A percentile compares a stretch with the other conserved stretches of the same genome.
These are phyloP conservation scores for Watsonalla binaria DNA, from an alignment of 2,888 invertebrate genomes.

Conservation along the genomic window DNA sequence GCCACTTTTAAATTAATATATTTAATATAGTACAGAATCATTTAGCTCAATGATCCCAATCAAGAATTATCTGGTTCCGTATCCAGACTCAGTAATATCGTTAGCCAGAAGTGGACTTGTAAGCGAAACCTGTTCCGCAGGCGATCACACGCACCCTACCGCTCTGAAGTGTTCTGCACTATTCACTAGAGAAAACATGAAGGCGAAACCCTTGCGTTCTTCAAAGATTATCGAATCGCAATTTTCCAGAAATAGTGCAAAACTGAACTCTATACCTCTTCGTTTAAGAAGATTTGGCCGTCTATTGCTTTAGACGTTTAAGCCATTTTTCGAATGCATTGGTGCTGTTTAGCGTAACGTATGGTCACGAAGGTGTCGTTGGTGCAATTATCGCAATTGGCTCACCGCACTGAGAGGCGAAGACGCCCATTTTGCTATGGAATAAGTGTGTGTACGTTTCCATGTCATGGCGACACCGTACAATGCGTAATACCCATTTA, in stretches of 20 bases:
- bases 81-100: slow-evolving; percentile 72
- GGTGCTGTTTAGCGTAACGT: slow-evolving; percentile 62
- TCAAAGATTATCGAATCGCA: slow-evolving; percentile 35
- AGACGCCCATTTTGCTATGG: slow-evolving; percentile 66
- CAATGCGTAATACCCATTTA: not conserved
- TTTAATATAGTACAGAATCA: slow-evolving; percentile 13
- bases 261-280: slow-evolving; percentile 39
- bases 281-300: slow-evolving; percentile 35
- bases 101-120: slow-evolving; percentile 72
- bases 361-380: slow-evolving; percentile 71
- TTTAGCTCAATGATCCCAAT: slow-evolving; percentile 66
- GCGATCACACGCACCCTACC: slow-evolving; percentile 61
- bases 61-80: slow-evolving; percentile 69
- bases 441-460: slow-evolving; percentile 27
- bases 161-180: slow-evolving; percentile 30
- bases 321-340: slow-evolving; percentile 40
- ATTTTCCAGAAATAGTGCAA: slow-evolving; percentile 25
- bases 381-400: slow-evolving; percentile 76
- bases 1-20: not conserved
- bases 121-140: slow-evolving; percentile 65
- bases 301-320: slow-evolving; percentile 29
- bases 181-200: slow-evolving; percentile 56
- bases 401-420: slow-evolving; percentile 65
- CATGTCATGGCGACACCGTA: slow-evolving; percentile 10
- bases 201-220: slow-evolving; percentile 37